phyloP scores from a whole-genome alignment of 2,797 vertebrate species.

The Botia almorhae region DNA sequence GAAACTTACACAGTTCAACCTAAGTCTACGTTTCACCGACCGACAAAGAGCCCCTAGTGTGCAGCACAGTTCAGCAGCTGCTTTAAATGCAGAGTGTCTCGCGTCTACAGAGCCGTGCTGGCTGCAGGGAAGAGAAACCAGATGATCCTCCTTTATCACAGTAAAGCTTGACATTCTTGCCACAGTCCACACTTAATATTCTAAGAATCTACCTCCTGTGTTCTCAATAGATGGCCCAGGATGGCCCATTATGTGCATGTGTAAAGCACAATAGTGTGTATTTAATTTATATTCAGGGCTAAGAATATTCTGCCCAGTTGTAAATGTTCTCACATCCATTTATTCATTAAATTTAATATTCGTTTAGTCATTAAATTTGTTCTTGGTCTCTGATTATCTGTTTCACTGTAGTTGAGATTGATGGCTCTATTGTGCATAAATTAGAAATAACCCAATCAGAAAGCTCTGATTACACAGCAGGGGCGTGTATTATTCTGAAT shows the following conservation, averaged over 20 bases:
- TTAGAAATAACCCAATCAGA: constrained; percentile 12
- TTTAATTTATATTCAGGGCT: constrained; percentile 2
- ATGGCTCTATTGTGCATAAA: constrained; percentile 35
- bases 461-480: constrained; percentile 17
- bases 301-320: background rate
- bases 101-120: constrained; percentile 14
- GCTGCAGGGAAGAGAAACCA: constrained; percentile 30
- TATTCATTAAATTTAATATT: background rate
- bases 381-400: constrained; percentile 1
- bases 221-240: background rate
- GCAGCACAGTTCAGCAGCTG: constrained; percentile 9
- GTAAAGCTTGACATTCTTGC: constrained; percentile 1
- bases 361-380: background rate
- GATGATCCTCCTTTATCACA: constrained; percentile 24
- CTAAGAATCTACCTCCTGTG: background rate
- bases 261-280: background rate
- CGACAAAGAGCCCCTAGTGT: constrained; percentile 9
- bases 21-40: background rate
- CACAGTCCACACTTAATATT: constrained; percentile 2
- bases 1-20: background rate
- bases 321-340: background rate
- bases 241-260: background rate
- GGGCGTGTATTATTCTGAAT: background rate
- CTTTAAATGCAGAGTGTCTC: constrained; percentile 34
- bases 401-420: constrained; percentile 10